Conservation (phyloP, 2,113 vertebrate species). For the Trinectes maculatus region DNA sequence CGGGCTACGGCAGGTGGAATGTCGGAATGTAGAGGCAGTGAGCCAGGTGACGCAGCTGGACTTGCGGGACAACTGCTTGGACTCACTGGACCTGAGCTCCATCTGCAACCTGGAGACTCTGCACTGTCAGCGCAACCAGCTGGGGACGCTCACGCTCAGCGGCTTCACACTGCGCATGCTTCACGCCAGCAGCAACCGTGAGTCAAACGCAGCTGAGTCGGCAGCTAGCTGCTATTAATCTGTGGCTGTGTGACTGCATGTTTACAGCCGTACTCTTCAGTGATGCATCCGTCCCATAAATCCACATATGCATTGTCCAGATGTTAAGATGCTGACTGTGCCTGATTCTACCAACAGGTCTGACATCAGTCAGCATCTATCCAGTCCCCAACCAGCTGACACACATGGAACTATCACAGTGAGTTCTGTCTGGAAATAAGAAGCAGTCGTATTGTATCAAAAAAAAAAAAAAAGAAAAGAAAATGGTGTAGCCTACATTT, state of each 20-base stretch:
- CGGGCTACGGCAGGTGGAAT: conserved; percentile 81
- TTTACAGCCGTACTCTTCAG: conserved; percentile 5
- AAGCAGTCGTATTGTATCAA: neutral
- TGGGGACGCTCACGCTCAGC: conserved; percentile 87
- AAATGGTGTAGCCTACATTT: neutral
- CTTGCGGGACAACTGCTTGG: conserved; percentile 90
- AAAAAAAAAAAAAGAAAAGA: too few species aligned
- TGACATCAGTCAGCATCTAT: conserved; percentile 89
- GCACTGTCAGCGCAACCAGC: conserved; percentile 91
- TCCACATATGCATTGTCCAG: conserved; percentile 10
- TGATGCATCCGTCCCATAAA: conserved; percentile 22
- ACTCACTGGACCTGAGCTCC: conserved; percentile 88
- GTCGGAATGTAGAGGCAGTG: conserved; percentile 83
- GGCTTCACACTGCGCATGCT: conserved; percentile 90
- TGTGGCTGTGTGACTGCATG: conserved; percentile 17
- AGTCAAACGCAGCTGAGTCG: conserved; percentile 73
- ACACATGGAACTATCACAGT: conserved; percentile 92
- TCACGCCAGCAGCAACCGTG: conserved; percentile 89
- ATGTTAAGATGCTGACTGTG: conserved; percentile 40
- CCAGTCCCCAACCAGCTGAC: conserved; percentile 90
- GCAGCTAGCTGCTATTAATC: conserved; percentile 23
- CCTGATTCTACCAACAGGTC: conserved; percentile 80
- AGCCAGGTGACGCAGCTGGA: conserved; percentile 90
- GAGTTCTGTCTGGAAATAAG: conserved; percentile 73
- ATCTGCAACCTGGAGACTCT: conserved; percentile 90